Evolutionary conservation across 2,113 vertebrate species (phyloP).

Genomic region (Uria lomvia): DNA sequence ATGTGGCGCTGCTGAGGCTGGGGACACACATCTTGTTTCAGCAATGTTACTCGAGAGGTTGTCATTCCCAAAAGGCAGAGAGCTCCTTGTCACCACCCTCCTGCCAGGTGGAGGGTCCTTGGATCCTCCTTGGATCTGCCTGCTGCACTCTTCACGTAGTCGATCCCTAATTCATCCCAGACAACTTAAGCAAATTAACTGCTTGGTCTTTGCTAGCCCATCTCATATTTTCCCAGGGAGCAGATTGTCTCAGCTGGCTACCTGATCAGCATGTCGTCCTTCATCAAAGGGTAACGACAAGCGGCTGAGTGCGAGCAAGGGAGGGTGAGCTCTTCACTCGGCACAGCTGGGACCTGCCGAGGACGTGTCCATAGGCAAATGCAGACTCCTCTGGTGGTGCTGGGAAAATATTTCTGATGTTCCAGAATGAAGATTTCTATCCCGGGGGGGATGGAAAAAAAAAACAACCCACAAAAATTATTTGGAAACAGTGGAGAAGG

Average conservation of each 20-base stretch:
- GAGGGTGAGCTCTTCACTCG: background rate
- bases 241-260: background rate
- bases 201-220: background rate
- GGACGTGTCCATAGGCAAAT: background rate
- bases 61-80: background rate
- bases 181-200: background rate
- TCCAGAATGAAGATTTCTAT: background rate
- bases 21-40: background rate
- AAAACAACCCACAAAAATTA: background rate
- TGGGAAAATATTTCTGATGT: background rate
- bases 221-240: background rate
- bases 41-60: background rate
- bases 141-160: background rate
- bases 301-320: background rate
- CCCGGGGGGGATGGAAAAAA: too few relatives aligned
- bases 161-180: background rate
- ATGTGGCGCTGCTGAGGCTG: background rate
- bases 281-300: accelerated
- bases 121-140: background rate
- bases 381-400: background rate
- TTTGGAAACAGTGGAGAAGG: background rate
- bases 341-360: background rate
- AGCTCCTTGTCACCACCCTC: background rate
- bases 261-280: background rate
- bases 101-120: background rate